Conservation (phyloP, 1,140 invertebrate species). For the Plutomurus gul region DNA sequence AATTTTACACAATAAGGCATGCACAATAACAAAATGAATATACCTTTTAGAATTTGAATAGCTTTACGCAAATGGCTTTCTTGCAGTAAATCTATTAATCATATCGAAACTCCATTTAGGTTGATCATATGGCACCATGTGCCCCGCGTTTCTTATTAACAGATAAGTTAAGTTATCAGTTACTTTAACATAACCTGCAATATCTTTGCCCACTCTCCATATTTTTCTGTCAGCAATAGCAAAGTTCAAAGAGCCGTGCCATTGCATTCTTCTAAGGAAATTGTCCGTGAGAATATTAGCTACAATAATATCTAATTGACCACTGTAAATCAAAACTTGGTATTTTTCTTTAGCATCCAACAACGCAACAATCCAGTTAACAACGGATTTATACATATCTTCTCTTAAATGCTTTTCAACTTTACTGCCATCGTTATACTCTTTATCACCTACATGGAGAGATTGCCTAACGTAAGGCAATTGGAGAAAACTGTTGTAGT, state of each 20-base stretch:
- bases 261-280: slow-evolving; percentile 39
- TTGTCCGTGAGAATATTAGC: slow-evolving; percentile 44
- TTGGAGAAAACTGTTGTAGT: slow-evolving; percentile 59
- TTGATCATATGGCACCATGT: slow-evolving; percentile 60
- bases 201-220: slow-evolving; percentile 46
- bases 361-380: slow-evolving; percentile 73
- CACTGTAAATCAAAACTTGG: slow-evolving; percentile 60
- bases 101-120: slow-evolving; percentile 61
- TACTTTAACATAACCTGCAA: slow-evolving; percentile 49
- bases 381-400: slow-evolving; percentile 83
- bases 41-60: not conserved
- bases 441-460: slow-evolving; percentile 80
- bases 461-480: slow-evolving; percentile 64
- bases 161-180: slow-evolving; percentile 40
- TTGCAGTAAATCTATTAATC: slow-evolving; percentile 61
- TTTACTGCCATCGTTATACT: slow-evolving; percentile 63
- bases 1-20: too few species aligned
- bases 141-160: slow-evolving; percentile 47
- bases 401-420: slow-evolving; percentile 64
- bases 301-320: slow-evolving; percentile 55
- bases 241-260: slow-evolving; percentile 45
- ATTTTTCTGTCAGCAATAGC: slow-evolving; percentile 32
- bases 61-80: slow-evolving; percentile 39
- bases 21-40: not conserved
- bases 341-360: slow-evolving; percentile 64